These are phyloP conservation scores for Leucoraja ocellata DNA, from an alignment of 2,797 vertebrate genomes.

Conservation along the genomic window DNA sequence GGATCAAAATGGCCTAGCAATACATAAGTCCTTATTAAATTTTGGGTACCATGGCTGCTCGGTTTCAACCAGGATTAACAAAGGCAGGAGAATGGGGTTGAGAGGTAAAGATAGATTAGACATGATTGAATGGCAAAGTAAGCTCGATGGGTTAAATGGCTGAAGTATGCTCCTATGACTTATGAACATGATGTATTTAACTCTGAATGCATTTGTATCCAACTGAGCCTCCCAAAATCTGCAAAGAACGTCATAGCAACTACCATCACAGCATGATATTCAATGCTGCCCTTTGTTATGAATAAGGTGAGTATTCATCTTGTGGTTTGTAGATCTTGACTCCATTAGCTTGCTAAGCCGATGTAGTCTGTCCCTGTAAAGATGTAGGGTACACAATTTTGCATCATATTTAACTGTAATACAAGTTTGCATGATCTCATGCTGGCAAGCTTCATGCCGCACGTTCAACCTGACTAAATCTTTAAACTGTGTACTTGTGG, in stretches of 20 bases:
- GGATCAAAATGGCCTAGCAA: no score
- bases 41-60: no score
- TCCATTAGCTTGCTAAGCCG: not conserved
- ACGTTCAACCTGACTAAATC: not conserved
- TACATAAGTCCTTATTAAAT: no score
- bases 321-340: not conserved
- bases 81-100: no score
- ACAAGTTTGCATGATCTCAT: not conserved
- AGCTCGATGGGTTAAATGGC: no score
- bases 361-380: not conserved
- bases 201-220: not conserved
- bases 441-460: not conserved
- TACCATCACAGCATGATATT: no score
- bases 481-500: constrained; percentile 3
- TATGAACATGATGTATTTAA: no score
- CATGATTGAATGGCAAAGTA: no score
- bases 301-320: not conserved
- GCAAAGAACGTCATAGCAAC: not conserved
- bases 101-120: no score
- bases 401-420: not conserved
- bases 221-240: not conserved
- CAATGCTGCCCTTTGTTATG: not conserved
- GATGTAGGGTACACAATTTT: not conserved
- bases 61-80: no score
- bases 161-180: no score